Conservation (phyloP, 2,797 vertebrate genomes). For the Heliangelus exortis region DNA sequence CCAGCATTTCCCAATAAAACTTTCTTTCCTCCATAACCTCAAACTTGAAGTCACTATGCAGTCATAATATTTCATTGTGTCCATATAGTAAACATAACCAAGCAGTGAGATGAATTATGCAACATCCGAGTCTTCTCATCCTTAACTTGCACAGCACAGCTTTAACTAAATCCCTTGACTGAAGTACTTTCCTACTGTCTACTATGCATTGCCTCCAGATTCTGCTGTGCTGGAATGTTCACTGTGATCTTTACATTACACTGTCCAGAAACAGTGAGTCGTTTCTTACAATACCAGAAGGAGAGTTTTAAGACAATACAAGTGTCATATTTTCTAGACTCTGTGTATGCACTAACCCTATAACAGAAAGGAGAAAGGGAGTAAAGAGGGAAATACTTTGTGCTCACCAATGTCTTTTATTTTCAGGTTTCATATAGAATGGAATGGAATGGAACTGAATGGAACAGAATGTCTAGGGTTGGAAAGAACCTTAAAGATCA, state of each 20-base stretch:
- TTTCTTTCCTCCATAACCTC: not conserved
- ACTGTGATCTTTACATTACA: not conserved
- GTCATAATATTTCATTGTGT: not conserved
- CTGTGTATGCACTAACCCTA: accelerated
- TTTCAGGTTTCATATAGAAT: too few relatives aligned
- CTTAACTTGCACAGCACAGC: not conserved
- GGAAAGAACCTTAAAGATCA: too few relatives aligned
- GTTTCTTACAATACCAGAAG: not conserved
- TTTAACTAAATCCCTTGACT: not conserved
- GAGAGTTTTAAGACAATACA: not conserved
- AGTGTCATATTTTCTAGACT: not conserved
- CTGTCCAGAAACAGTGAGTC: not conserved
- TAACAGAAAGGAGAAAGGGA: not conserved
- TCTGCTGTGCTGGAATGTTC: not conserved
- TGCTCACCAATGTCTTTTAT: too few relatives aligned
- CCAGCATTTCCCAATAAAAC: not conserved
- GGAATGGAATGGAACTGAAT: not conserved
- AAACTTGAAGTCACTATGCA: not conserved
- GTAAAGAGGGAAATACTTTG: not conserved
- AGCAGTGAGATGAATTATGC: not conserved
- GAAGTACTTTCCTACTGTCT: not conserved
- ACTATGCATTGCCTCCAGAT: not conserved
- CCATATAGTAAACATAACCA: not conserved
- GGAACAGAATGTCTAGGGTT: not conserved
- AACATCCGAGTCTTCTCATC: not conserved